phyloP scores from a whole-genome alignment of 1,140 invertebrate species.

The Drosophila leontia region DNA sequence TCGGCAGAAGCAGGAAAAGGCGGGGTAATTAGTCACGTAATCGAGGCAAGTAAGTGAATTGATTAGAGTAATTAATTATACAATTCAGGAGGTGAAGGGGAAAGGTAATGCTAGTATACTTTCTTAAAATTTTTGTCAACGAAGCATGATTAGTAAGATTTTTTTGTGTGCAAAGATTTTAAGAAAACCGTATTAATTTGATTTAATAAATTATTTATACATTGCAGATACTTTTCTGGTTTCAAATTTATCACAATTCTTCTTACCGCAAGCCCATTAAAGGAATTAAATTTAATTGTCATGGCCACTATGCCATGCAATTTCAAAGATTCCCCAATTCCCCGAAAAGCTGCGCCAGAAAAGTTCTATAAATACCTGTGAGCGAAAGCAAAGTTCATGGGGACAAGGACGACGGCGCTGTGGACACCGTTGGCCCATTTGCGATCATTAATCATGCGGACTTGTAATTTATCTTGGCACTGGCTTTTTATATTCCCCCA shows the following conservation, averaged over 20 bases:
- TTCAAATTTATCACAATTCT: no score
- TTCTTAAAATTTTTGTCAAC: neutral
- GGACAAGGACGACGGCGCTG: conserved; percentile 28
- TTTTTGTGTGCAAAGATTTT: no score
- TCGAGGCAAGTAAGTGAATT: neutral
- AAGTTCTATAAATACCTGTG: conserved; percentile 56
- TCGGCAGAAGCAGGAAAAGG: neutral
- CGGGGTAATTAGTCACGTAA: neutral
- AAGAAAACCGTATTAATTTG: no score
- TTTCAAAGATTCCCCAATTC: conserved; percentile 37
- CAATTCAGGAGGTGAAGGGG: neutral
- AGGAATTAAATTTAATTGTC: conserved; percentile 49
- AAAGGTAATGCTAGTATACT: neutral
- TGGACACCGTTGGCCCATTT: conserved; percentile 53
- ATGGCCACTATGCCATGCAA: conserved; percentile 24
- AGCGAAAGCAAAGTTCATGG: conserved; percentile 55
- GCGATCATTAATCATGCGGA: conserved; percentile 76
- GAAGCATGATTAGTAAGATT: no score
- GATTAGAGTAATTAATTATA: conserved; percentile 7
- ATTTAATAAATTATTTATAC: no score
- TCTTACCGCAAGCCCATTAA: conserved; percentile 30
- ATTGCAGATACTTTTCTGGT: no score
- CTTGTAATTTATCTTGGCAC: conserved; percentile 77
- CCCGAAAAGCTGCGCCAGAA: conserved; percentile 37
- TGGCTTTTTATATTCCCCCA: conserved; percentile 47